Evolutionary conservation across 2,888 invertebrate species (phyloP).

Genomic region (Venusia cambrica): DNA sequence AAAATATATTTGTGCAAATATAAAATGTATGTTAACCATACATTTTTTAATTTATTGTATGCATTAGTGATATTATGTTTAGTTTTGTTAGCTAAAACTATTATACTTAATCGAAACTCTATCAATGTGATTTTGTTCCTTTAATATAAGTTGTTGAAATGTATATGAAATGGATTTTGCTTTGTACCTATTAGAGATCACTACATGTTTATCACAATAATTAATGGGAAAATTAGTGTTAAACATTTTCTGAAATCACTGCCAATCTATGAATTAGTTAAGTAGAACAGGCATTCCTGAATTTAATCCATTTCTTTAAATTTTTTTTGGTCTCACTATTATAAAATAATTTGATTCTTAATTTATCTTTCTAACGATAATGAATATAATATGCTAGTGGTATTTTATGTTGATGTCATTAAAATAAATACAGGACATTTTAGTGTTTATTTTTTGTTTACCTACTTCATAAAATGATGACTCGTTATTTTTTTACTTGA

Average conservation of each 20-base stretch:
- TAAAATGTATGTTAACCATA: slow-evolving; percentile 54
- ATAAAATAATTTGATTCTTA: slow-evolving; percentile 73
- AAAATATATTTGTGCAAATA: slow-evolving; percentile 57
- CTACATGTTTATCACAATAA: slow-evolving; percentile 29
- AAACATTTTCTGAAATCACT: slow-evolving; percentile 53
- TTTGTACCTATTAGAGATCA: slow-evolving; percentile 25
- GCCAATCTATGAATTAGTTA: slow-evolving; percentile 57
- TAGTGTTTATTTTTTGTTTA: slow-evolving; percentile 40
- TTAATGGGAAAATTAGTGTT: slow-evolving; percentile 33
- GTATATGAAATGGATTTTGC: slow-evolving; percentile 54
- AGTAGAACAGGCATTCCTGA: slow-evolving; percentile 59
- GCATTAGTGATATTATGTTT: slow-evolving; percentile 70
- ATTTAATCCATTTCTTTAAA: slow-evolving; percentile 63
- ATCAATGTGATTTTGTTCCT: slow-evolving; percentile 70
- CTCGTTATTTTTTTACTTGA: too few species aligned
- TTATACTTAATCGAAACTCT: slow-evolving; percentile 50
- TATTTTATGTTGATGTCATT: slow-evolving; percentile 75
- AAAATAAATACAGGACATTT: slow-evolving; percentile 57
- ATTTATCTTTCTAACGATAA: slow-evolving; percentile 65
- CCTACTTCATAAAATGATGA: too few species aligned
- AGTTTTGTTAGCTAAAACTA: slow-evolving; percentile 56
- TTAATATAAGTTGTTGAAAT: slow-evolving; percentile 43
- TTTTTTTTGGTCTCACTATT: slow-evolving; percentile 73
- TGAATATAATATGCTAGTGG: slow-evolving; percentile 70
- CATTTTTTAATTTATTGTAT: slow-evolving; percentile 58